Conservation (phyloP, 2,797 vertebrate species). For the Kryptolebias ocellatus region DNA sequence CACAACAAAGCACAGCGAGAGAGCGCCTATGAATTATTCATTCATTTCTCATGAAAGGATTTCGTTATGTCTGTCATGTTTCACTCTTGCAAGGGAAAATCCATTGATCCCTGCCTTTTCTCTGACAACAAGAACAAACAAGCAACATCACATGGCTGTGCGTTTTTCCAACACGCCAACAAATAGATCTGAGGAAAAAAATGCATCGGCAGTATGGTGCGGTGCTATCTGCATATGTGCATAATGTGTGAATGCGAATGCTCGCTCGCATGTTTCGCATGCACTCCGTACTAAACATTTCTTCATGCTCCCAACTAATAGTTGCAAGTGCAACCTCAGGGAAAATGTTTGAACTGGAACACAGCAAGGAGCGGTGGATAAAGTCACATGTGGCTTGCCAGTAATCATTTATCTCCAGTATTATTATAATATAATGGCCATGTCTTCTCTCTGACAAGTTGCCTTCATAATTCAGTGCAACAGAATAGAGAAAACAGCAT, state of each 20-base stretch:
- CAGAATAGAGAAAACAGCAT: slow-evolving; percentile 79
- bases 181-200: slow-evolving; percentile 61
- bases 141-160: slow-evolving; percentile 76
- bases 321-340: slow-evolving; percentile 70
- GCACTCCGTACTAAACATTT: slow-evolving; percentile 62
- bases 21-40: slow-evolving; percentile 86
- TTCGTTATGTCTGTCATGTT: slow-evolving; percentile 87
- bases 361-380: slow-evolving; percentile 46
- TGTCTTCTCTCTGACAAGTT: slow-evolving; percentile 74
- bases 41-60: slow-evolving; percentile 86
- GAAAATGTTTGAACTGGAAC: slow-evolving; percentile 66
- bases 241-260: slow-evolving; percentile 54
- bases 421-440: slow-evolving; percentile 71
- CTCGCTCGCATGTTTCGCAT: slow-evolving; percentile 43
- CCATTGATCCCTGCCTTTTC: slow-evolving; percentile 84
- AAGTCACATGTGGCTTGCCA: slow-evolving; percentile 67
- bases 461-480: slow-evolving; percentile 78
- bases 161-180: slow-evolving; percentile 68
- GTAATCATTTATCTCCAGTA: slow-evolving; percentile 77
- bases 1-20: slow-evolving; percentile 86
- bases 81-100: slow-evolving; percentile 81
- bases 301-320: slow-evolving; percentile 68
- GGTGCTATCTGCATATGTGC: slow-evolving; percentile 62
- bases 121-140: slow-evolving; percentile 79
- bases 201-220: slow-evolving; percentile 46